Conservation (phyloP, 2,113 vertebrate genomes). For the Cyanistes caeruleus region DNA sequence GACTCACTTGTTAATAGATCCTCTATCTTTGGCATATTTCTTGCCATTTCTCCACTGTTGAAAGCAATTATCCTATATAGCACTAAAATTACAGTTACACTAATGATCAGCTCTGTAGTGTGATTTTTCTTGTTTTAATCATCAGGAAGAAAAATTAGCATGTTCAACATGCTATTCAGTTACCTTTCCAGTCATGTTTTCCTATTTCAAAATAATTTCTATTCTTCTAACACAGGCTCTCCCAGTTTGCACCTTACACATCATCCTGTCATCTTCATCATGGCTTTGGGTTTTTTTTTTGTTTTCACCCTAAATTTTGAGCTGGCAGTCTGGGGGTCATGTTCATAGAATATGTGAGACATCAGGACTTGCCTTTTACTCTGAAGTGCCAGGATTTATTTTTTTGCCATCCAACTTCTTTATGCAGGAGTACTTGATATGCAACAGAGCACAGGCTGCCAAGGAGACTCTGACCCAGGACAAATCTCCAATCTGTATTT, state of each 20-base stretch:
- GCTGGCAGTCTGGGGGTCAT: not conserved
- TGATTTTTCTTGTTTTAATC: not conserved
- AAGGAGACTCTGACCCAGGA: slow-evolving; percentile 66
- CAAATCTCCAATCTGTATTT: slow-evolving; percentile 64
- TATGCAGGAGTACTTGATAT: not conserved
- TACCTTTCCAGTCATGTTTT: not conserved
- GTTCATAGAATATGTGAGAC: not conserved
- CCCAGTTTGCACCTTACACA: not conserved
- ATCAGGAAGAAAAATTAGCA: not conserved
- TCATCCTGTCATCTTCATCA: not conserved
- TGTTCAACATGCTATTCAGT: not conserved
- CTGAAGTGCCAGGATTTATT: not conserved
- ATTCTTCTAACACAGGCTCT: not conserved
- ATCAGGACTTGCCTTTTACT: not conserved
- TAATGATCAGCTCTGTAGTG: not conserved
- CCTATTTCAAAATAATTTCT: not conserved
- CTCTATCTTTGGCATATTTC: slow-evolving; percentile 39
- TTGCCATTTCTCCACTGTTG: slow-evolving; percentile 32
- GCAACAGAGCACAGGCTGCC: not conserved
- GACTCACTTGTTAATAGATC: slow-evolving; percentile 56
- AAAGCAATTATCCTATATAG: slow-evolving; percentile 20
- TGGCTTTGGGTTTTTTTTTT: not conserved
- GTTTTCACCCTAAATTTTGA: not conserved
- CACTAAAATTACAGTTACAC: slow-evolving; percentile 22
- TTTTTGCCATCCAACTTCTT: slow-evolving; percentile 19